A percentile compares a stretch with the other conserved stretches of the same genome.
phyloP scores from a whole-genome alignment of 1,140 invertebrate species.

The Hycleus cichorii region DNA sequence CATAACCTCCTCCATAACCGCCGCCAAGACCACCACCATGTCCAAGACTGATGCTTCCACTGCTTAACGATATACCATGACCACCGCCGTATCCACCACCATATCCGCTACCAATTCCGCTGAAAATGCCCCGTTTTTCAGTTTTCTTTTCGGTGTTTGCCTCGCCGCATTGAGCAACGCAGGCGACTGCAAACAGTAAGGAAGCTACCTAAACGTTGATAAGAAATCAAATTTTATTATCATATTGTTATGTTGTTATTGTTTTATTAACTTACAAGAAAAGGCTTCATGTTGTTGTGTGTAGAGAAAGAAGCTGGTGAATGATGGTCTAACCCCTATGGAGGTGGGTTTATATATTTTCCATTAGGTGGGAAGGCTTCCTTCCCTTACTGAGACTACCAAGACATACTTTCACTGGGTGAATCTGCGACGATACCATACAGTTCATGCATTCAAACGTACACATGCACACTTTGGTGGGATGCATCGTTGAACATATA shows the following conservation, averaged over 20 bases:
- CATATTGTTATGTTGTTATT: too few relatives aligned
- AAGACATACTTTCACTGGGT: conserved; percentile 30
- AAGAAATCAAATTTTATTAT: neutral
- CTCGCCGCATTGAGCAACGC: conserved; percentile 22
- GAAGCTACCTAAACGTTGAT: conserved; percentile 25
- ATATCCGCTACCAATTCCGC: conserved; percentile 17
- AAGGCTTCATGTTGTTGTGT: conserved; percentile 28
- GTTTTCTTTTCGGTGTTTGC: conserved; percentile 30
- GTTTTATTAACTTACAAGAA: conserved; percentile 26
- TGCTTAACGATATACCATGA: conserved; percentile 3
- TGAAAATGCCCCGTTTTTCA: conserved; percentile 30
- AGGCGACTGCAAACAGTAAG: conserved; percentile 29
- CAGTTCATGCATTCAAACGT: conserved; percentile 15
- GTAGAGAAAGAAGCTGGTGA: conserved; percentile 23
- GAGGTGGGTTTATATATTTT: conserved; percentile 31
- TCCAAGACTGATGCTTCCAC: conserved; percentile 28
- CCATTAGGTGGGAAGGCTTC: conserved; percentile 26
- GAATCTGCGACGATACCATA: conserved; percentile 22
- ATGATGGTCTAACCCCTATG: conserved; percentile 28
- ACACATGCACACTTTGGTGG: neutral
- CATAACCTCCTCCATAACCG: conserved; percentile 18
- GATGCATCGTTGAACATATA: conserved; percentile 16
- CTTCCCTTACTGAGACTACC: conserved; percentile 7
- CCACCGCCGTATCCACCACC: conserved; percentile 14
- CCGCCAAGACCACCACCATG: conserved; percentile 18